Evolutionary conservation across 2,113 vertebrate genomes (phyloP), one percentile per base, ranked within the genome.

Genomic region (Zeus faber): DNA sequence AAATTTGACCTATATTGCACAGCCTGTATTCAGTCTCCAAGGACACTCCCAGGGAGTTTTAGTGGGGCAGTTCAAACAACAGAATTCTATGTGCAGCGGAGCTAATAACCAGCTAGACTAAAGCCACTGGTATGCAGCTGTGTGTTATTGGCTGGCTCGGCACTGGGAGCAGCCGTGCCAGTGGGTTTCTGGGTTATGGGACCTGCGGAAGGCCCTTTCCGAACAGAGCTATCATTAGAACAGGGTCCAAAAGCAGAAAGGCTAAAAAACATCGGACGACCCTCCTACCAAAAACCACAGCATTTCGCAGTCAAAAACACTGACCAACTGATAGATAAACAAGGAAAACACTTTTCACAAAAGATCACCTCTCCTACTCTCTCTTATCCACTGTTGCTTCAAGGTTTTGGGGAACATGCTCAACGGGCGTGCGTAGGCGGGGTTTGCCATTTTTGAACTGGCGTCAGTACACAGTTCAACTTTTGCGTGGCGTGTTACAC

Each of bases 101-200:
- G 49, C 54, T 84, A 86, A 86, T 85, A 62, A 62, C 55, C 55
- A 65, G 68, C 74, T 85, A 45, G 51, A 64, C 53, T 83, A 85
- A 87, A 88, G 76, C 86, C 84, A 80, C 83, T 6, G 77, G 84
- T 53, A 88, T 87, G 80, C 41, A 53, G 62, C 60, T 67, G 71
- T 72, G 76, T 50, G 55, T 59, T 69, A 62, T 40, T 59, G 41
- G 33, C 21, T 40, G 54, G 40, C 6, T 33, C 31, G 31, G 24
- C 3, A 26, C 9, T 35, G 17, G 10, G 16, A 40, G 10, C 47
- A 23, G n/a, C 44, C 60, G 60, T 70, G 73, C 59, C 66, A 40
- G 64, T 10, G 65, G 41, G 46, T 73, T 64, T 51, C 63, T 52
- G 59, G 58, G 65, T 62, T 74, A 49, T 35, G 65, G 54, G 71